Base-by-base conservation (phyloP, 2,797 vertebrate species). In the Otolemur crassicaudatus region DNA sequence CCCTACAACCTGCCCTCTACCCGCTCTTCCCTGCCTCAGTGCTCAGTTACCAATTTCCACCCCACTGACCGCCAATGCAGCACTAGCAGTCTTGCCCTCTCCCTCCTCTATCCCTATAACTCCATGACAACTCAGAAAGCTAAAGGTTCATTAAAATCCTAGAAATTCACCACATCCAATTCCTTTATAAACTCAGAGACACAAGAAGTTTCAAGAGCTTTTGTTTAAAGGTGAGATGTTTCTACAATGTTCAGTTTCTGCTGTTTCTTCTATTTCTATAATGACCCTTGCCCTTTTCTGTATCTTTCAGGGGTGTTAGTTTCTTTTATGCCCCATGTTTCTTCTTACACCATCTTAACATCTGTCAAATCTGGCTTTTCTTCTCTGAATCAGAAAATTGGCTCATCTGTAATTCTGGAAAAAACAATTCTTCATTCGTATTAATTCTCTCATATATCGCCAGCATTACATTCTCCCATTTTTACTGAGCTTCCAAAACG, bases 141-240 rank as follows among this genome's bases (percentile, higher is more conserved):
- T 37, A 27, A 56, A 79, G 12, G 12, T 84, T 84, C 80, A 60
- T 61, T 43, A 70, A 90, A 93, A 88, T 58, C 5, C 20, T 87
- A 56, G 12, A 10, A 87, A 69, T 87, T 87, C 56, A 58, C 34
- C 19, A 43, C 7, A n/a, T 22, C 22, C 5, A 27, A 67, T 88
- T 17, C 14, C 22, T 53, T 73, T 46, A 43, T 29, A 67, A 53
- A 90, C 10, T 13, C 79, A 53, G 75, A 90, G 20, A 53, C 23
- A 72, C 23, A 80, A 87, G 49, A 80, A 16, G 56, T 13, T 80
- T 80, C 56, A 10, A 58, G 77, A 53, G 34, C 34, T 58, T 34
- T 25, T 27, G 49, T 23, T 80, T 25, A 58, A 80, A 58, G n/a
- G 53, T 20, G 25, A 80, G 13, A n/a, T 5, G 1, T 80, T 58